Evolutionary conservation across 2,888 invertebrate genomes (phyloP), one percentile per base, ranked within the genome.

Genomic region (Melinaea menophilus): DNA sequence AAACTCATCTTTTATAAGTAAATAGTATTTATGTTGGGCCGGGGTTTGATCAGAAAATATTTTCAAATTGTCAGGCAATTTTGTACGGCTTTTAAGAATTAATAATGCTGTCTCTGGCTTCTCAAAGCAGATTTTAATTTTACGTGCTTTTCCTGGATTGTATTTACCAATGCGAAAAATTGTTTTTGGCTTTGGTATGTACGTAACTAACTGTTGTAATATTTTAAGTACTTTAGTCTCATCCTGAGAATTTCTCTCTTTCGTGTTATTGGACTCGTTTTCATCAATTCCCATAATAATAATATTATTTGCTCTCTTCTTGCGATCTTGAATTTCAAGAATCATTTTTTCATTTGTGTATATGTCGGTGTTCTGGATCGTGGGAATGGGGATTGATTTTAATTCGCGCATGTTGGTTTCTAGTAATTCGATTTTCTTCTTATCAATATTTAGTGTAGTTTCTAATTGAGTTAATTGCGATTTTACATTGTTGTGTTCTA

Each of bases 291-390:
- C 65, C 7, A 47, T 31, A 13, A 65, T 51, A 37, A 61, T 63
- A n/a, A 68, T 62, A 47, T 65, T 65, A 5, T 58, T 65, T 56
- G 63, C 65, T 41, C 67, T 64, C n/a, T 62, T 61, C 31, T 64
- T 62, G 0, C 65, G 51, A 2, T 68, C 65, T 57, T 68, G 65
- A 48, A 68, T n/a, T 34, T 68, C 62, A 1, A 48, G 55, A 48
- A 68, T 64, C 64, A 68, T 35, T 62, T 68, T 63, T 63, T 68
- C 64, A 12, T 65, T 65, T 9, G 13, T 9, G 2, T 12, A 37
- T 13, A 64, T 58, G 13, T 64, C 58, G 31, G 33, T 61, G 3
- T 54, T 60, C 0, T 13, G 35, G 7, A 46, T n/a, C 51, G 59
- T 4, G 33, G 61, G 13, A 5, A 37, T 2, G 4, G 59, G 56